Evolutionary conservation across 35 echinoderm and acorn worm genomes (phyloP).

Genomic region (Diadema setosum): DNA sequence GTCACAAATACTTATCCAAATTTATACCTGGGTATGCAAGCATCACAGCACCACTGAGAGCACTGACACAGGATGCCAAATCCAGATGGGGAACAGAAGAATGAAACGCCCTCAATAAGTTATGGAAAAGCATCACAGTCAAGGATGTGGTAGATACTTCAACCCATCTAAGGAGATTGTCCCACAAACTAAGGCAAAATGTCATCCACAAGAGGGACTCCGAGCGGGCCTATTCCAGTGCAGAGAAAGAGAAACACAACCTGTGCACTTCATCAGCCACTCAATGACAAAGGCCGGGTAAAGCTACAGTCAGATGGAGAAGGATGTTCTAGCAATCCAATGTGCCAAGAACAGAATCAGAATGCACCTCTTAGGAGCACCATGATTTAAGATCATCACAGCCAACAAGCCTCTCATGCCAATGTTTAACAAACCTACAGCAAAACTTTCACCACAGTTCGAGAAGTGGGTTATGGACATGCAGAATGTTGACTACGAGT

Average conservation of each 20-base stretch:
- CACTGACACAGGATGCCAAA: neutral
- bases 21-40: conserved; percentile 3
- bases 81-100: neutral
- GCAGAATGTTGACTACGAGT: conserved; percentile 45
- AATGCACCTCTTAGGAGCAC: conserved; percentile 19
- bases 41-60: neutral
- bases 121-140: conserved; percentile 1
- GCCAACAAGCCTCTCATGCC: conserved; percentile 31
- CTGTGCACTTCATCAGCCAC: conserved; percentile 9
- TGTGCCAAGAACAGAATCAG: conserved; percentile 30
- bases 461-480: conserved; percentile 41
- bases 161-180: neutral
- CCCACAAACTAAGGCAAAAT: neutral
- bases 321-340: conserved; percentile 30
- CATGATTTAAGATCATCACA: conserved; percentile 32
- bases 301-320: conserved; percentile 24
- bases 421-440: conserved; percentile 20
- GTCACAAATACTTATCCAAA: neutral
- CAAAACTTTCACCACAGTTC: conserved; percentile 15
- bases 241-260: neutral
- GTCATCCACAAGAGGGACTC: neutral
- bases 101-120: neutral
- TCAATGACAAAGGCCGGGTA: neutral
- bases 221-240: conserved; percentile 23
- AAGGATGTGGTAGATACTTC: neutral